These are phyloP conservation scores for Ceriagrion tenellum DNA, from an alignment of 2,888 invertebrate species.

Conservation along the genomic window DNA sequence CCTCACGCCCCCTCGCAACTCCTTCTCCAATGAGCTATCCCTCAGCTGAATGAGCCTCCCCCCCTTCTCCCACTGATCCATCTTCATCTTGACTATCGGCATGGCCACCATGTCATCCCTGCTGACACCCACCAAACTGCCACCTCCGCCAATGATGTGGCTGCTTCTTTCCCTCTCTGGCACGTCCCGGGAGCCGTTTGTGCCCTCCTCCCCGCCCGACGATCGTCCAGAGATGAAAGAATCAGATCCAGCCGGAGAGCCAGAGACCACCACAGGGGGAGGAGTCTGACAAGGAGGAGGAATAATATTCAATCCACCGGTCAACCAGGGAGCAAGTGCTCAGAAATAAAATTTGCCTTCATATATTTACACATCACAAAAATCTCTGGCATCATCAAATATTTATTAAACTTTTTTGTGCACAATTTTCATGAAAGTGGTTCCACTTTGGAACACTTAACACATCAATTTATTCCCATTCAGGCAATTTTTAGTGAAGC, in stretches of 20 bases:
- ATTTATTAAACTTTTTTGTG: too few relatives aligned
- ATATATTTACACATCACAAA: too few relatives aligned
- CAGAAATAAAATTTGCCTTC: too few relatives aligned
- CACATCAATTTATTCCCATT: too few relatives aligned
- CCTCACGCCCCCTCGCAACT: background rate
- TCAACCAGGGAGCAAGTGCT: too few relatives aligned
- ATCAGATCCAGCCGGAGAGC: conserved; percentile 67
- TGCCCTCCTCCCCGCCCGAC: conserved; percentile 25
- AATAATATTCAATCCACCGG: too few relatives aligned
- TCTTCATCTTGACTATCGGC: conserved; percentile 33
- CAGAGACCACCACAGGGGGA: conserved; percentile 14
- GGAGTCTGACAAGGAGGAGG: background rate
- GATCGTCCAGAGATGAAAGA: conserved; percentile 38
- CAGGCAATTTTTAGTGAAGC: too few relatives aligned
- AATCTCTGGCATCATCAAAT: too few relatives aligned
- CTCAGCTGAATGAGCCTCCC: conserved; percentile 47
- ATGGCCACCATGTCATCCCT: conserved; percentile 38
- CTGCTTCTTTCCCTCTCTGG: background rate
- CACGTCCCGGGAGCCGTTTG: background rate
- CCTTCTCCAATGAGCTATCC: background rate
- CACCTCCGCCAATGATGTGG: background rate
- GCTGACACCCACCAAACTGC: background rate
- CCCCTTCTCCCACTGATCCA: conserved; percentile 53
- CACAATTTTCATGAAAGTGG: too few relatives aligned
- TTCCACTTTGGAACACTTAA: too few relatives aligned